Evolutionary conservation across 2,113 vertebrate genomes (phyloP).

Genomic region (Oreochromis tanganicae): DNA sequence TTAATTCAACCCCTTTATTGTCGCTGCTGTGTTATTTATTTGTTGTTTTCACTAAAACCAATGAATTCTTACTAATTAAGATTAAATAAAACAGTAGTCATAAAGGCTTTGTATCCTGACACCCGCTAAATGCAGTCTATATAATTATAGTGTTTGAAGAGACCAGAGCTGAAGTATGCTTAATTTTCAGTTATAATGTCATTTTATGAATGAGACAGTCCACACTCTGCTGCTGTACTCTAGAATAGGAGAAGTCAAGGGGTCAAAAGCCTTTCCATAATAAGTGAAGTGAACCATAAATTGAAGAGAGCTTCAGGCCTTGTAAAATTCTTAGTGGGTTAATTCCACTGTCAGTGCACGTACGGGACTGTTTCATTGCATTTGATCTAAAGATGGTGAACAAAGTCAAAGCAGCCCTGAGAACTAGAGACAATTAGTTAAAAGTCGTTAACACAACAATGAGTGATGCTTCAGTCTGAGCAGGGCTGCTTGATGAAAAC

Average conservation of each 20-base stretch:
- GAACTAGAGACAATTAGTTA: slow-evolving; percentile 18
- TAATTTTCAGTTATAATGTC: background rate
- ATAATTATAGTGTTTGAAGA: background rate
- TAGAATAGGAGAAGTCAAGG: background rate
- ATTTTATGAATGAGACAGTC: background rate
- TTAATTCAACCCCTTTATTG: background rate
- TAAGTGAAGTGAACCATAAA: background rate
- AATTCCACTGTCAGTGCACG: background rate
- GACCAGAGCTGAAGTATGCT: background rate
- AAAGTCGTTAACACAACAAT: slow-evolving; percentile 8
- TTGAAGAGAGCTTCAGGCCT: background rate
- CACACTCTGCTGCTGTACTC: background rate
- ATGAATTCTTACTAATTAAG: background rate
- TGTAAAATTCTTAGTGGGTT: background rate
- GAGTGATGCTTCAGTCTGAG: background rate
- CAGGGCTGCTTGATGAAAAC: background rate
- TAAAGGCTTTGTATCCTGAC: background rate
- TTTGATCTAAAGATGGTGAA: slow-evolving; percentile 4
- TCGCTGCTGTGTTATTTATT: background rate
- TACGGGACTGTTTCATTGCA: background rate
- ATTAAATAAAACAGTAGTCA: background rate
- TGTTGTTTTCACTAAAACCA: background rate
- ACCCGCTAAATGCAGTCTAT: background rate
- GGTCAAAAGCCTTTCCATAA: background rate
- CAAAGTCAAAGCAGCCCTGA: slow-evolving; percentile 14